A percentile compares a stretch with the other conserved stretches of the same genome.
Conservation (phyloP, 1,140 invertebrate genomes). For the Tetranychus cinnabarinus region DNA sequence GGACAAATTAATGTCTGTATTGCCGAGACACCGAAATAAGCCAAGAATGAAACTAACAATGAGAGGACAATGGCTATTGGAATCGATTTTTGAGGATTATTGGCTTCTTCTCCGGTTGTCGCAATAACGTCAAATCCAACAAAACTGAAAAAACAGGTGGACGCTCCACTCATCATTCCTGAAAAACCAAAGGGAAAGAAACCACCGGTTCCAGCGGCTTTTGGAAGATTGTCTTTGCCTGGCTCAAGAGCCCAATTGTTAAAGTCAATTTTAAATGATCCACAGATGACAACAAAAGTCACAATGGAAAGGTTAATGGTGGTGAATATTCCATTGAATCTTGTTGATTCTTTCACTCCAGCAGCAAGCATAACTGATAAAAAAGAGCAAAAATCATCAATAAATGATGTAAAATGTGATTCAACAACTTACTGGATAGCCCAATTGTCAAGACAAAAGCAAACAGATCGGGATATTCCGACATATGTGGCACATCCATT, state of each 20-base stretch:
- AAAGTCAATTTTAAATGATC: slow-evolving; percentile 48
- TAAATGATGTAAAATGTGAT: too few relatives aligned
- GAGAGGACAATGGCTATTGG: slow-evolving; percentile 62
- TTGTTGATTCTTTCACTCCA: slow-evolving; percentile 66
- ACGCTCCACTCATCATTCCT: slow-evolving; percentile 43
- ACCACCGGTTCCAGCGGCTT: slow-evolving; percentile 30
- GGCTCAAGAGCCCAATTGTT: slow-evolving; percentile 40
- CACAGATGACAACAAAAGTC: slow-evolving; percentile 51
- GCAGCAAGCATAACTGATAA: slow-evolving; percentile 37
- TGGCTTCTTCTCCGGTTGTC: slow-evolving; percentile 60
- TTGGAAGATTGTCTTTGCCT: background rate
- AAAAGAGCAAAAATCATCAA: slow-evolving; percentile 28
- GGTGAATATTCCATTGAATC: slow-evolving; percentile 71
- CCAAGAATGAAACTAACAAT: slow-evolving; percentile 44
- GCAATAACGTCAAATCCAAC: slow-evolving; percentile 71
- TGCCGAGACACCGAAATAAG: slow-evolving; percentile 60
- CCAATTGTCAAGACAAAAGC: slow-evolving; percentile 41
- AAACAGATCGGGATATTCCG: slow-evolving; percentile 58
- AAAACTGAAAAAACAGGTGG: slow-evolving; percentile 72
- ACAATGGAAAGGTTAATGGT: slow-evolving; percentile 58
- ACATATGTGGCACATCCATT: slow-evolving; percentile 41
- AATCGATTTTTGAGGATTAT: slow-evolving; percentile 62
- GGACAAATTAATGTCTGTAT: slow-evolving; percentile 77
- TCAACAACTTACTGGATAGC: slow-evolving; percentile 20
- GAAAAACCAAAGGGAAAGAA: slow-evolving; percentile 56